Conservation (phyloP, 2,797 vertebrate genomes). For the Pempheris klunzingeri region DNA sequence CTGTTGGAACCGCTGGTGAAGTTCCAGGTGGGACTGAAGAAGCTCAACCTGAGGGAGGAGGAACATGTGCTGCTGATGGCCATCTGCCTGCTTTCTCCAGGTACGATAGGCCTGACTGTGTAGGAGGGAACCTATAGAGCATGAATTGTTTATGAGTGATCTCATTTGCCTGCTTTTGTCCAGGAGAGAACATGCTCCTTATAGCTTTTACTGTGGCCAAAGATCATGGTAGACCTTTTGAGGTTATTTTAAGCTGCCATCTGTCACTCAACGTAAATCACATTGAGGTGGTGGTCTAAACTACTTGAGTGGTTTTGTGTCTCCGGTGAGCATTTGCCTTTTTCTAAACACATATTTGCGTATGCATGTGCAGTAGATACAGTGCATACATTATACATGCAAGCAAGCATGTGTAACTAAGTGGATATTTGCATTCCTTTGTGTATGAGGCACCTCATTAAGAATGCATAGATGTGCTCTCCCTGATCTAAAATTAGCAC, state of each 20-base stretch:
- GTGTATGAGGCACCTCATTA: constrained; percentile 56
- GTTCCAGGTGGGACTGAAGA: constrained; percentile 97
- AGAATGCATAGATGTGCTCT: constrained; percentile 50
- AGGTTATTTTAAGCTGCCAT: not conserved
- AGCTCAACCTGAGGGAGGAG: constrained; percentile 94
- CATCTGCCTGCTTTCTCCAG: constrained; percentile 97
- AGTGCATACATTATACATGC: constrained; percentile 60
- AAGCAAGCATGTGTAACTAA: constrained; percentile 45
- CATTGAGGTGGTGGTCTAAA: not conserved
- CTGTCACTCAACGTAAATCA: not conserved
- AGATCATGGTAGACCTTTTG: not conserved
- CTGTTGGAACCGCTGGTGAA: constrained; percentile 95
- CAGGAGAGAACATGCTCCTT: not conserved
- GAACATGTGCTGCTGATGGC: constrained; percentile 98
- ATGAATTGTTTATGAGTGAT: constrained; percentile 42
- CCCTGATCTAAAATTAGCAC: constrained; percentile 54
- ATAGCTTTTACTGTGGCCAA: not conserved
- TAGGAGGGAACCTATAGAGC: constrained; percentile 13
- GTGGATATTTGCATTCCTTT: constrained; percentile 57
- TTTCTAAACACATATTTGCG: not conserved
- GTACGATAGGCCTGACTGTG: constrained; percentile 49
- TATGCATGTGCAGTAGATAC: constrained; percentile 20
- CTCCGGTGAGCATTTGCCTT: not conserved
- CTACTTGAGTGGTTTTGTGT: constrained; percentile 12
- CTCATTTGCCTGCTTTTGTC: not conserved